phyloP scores from a whole-genome alignment of 2,888 invertebrate species.

The Bellardia bayeri region DNA sequence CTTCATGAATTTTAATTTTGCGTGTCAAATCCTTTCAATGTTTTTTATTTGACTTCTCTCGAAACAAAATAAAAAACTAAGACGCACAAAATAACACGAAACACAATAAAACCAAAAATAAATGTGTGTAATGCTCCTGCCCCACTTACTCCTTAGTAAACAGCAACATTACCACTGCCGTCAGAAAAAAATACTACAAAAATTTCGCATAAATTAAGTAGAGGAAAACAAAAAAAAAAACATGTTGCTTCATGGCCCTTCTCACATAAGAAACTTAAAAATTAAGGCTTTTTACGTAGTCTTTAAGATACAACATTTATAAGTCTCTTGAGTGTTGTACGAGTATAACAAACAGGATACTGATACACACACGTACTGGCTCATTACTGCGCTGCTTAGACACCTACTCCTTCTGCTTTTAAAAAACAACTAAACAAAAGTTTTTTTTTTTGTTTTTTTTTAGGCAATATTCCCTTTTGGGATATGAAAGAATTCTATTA shows the following conservation, averaged over 20 bases:
- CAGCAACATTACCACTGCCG: not conserved
- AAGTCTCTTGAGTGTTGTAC: constrained; percentile 45
- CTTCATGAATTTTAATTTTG: constrained; percentile 67
- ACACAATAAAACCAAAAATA: constrained; percentile 30
- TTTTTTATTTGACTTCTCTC: constrained; percentile 5
- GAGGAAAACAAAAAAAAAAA: constrained; percentile 7
- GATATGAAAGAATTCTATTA: constrained; percentile 38
- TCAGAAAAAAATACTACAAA: not conserved
- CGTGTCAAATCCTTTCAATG: constrained; percentile 64
- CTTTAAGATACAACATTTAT: constrained; percentile 32
- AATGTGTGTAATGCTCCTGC: not conserved
- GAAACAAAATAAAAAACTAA: not conserved
- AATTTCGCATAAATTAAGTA: not conserved
- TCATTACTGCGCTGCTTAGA: not conserved
- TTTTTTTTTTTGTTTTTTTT: not conserved
- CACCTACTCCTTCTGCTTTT: not conserved
- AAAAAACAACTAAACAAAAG: constrained; percentile 20
- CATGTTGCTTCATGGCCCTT: constrained; percentile 43
- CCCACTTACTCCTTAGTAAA: not conserved
- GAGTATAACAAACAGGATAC: constrained; percentile 11
- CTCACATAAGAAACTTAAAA: not conserved
- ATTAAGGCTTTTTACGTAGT: constrained; percentile 20
- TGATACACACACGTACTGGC: not conserved
- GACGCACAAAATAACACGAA: constrained; percentile 15
- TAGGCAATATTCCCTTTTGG: constrained; percentile 6